Base-by-base conservation (phyloP, 2,797 vertebrate genomes). In the Ctenopoma kingsleyae region DNA sequence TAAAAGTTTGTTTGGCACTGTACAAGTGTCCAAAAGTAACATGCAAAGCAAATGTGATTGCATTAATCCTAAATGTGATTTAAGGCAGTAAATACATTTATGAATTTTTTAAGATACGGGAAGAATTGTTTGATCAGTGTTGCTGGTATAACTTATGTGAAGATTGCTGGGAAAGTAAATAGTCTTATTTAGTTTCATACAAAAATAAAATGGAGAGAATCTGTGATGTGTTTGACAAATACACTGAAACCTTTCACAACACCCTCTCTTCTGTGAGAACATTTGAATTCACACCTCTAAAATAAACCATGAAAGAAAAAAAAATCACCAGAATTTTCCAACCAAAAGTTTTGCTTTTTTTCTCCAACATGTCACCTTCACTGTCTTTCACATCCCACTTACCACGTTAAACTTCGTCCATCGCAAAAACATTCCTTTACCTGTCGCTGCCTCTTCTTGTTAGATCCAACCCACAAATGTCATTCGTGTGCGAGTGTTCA, bases 1-100 rank as follows among this genome's bases (percentile, higher is more conserved):
- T 76, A 80, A 76, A 79, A 66, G 62, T 48, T 15, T 60, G 27
- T 77, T 83, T 87, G 85, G 83, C 88, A 89, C 73, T 40, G 40
- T 89, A 89, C 67, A 83, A 81, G 88, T 90, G 88, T 88, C 80
- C 75, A 71, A 82, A 80, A 89, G 67, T 67, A 87, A 81, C 86
- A 89, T 91, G 90, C 89, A 87, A 63, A 86, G 69, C 82, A 70
- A 47, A 3, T 4, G 85, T 86, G 78, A 84, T 83, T 87, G 74
- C 61, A 59, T 82, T 48, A 75, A 89, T 62, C 73, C 83, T 79
- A 61, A 74, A 69, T 47, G 87, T 91, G 83, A 90, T 78, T 78
- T 84, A 91, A 88, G 87, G 88, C 84, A 82, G 84, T 91, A 84
- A 74, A 87, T 89, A 87, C 60, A 78, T 82, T 84, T 87, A 89